Conservation (phyloP, 2,113 vertebrate genomes). For the Pedetes capensis region DNA sequence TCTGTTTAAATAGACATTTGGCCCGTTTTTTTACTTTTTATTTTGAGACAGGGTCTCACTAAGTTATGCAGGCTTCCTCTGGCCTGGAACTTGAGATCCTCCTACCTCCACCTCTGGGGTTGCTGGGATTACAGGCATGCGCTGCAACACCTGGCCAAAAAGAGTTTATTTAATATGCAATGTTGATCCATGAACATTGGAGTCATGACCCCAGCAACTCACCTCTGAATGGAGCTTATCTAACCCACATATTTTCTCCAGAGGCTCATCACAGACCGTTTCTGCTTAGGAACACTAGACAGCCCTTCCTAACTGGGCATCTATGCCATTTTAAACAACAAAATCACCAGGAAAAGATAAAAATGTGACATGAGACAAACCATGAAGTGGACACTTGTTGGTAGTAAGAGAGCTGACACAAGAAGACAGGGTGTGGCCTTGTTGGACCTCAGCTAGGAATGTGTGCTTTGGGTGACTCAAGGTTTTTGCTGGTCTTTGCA, state of each 20-base stretch:
- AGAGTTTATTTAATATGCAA: background rate
- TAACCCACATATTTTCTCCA: background rate
- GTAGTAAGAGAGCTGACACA: background rate
- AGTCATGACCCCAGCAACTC: background rate
- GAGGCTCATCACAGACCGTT: background rate
- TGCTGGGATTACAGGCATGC: no score
- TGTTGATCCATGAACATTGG: background rate
- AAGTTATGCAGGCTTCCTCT: no score
- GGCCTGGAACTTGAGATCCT: no score
- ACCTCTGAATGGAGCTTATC: background rate
- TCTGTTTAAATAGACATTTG: no score
- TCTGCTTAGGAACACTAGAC: background rate
- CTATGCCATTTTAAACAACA: background rate
- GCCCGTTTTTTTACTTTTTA: no score
- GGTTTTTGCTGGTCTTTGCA: background rate
- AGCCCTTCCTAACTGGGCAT: background rate
- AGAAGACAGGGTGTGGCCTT: rapidly evolving
- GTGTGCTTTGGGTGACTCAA: rapidly evolving
- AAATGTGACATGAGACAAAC: background rate
- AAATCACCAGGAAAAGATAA: background rate
- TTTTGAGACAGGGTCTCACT: no score
- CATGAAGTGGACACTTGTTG: background rate
- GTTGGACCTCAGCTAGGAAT: no score
- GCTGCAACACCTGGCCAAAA: no score
- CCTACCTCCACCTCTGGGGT: no score